Evolutionary conservation across 2,888 invertebrate genomes (phyloP).

Genomic region (Drosophila tripunctata): DNA sequence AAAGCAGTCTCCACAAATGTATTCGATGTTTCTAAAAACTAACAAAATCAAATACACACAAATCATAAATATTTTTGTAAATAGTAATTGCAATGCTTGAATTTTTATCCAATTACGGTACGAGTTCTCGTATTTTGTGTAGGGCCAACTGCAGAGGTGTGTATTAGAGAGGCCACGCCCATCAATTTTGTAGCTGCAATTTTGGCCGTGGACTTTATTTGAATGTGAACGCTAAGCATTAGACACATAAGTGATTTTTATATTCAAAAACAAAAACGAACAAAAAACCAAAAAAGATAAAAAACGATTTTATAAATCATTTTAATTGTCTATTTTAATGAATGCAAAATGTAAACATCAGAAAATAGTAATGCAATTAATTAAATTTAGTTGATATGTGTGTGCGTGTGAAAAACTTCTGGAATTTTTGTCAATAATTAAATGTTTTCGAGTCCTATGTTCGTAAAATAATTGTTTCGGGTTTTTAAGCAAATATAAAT

Average conservation of each 20-base stretch:
- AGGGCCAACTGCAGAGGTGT: slow-evolving; percentile 55
- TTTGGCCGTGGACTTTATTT: slow-evolving; percentile 50
- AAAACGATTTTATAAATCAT: slow-evolving; percentile 74
- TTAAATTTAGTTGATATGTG: slow-evolving; percentile 66
- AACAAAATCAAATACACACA: slow-evolving; percentile 34
- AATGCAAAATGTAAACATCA: slow-evolving; percentile 31
- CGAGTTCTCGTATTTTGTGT: slow-evolving; percentile 37
- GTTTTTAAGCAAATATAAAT: slow-evolving; percentile 77
- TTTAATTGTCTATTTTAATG: slow-evolving; percentile 79
- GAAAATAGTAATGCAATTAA: slow-evolving; percentile 40
- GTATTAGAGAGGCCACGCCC: slow-evolving; percentile 38
- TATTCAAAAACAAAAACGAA: slow-evolving; percentile 38
- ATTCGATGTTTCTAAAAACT: slow-evolving; percentile 64
- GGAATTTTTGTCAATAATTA: slow-evolving; percentile 74
- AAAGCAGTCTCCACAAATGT: slow-evolving; percentile 57
- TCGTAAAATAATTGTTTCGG: slow-evolving; percentile 66
- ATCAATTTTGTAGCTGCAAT: slow-evolving; percentile 27
- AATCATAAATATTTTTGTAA: slow-evolving; percentile 70
- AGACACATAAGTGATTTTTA: slow-evolving; percentile 74
- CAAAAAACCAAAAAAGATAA: slow-evolving; percentile 33
- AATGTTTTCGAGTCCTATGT: slow-evolving; percentile 73
- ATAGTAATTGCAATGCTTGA: slow-evolving; percentile 70
- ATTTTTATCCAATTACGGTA: slow-evolving; percentile 54
- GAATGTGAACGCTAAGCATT: slow-evolving; percentile 78
- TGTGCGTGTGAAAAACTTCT: slow-evolving; percentile 56